Percentiles rank a stretch among this genome's conserved stretches.
Conservation (phyloP, 2,888 invertebrate species). For the Mechanitis messenoides region DNA sequence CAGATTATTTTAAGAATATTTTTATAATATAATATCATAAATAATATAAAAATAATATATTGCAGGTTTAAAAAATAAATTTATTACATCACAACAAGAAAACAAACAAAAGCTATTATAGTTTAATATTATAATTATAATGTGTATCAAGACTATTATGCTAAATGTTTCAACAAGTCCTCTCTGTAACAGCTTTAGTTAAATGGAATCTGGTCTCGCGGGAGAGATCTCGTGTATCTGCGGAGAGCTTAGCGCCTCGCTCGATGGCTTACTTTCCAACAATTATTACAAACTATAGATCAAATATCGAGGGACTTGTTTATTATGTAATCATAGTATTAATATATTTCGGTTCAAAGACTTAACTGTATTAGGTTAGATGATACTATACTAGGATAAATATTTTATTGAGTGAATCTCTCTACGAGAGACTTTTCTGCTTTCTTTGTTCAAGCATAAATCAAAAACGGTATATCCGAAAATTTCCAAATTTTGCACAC, state of each 20-base stretch:
- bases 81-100: background rate
- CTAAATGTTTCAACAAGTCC: slow-evolving; percentile 24
- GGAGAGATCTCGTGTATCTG: slow-evolving; percentile 19
- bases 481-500: no score
- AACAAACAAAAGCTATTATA: background rate
- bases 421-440: no score
- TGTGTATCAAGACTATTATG: slow-evolving; percentile 19
- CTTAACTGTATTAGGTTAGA: no score
- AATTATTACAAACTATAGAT: background rate
- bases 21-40: no score
- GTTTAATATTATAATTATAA: slow-evolving; percentile 1
- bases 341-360: background rate
- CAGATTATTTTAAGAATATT: no score
- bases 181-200: slow-evolving; percentile 21
- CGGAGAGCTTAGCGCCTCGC: slow-evolving; percentile 13
- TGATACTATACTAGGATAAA: no score
- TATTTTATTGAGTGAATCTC: no score
- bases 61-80: no score
- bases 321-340: no score
- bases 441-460: no score
- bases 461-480: no score
- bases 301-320: background rate
- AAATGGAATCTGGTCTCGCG: slow-evolving; percentile 19
- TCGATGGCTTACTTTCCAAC: slow-evolving; percentile 2
- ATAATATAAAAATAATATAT: no score